Conservation (phyloP, 2,113 vertebrate genomes). For the Xiphias gladius region DNA sequence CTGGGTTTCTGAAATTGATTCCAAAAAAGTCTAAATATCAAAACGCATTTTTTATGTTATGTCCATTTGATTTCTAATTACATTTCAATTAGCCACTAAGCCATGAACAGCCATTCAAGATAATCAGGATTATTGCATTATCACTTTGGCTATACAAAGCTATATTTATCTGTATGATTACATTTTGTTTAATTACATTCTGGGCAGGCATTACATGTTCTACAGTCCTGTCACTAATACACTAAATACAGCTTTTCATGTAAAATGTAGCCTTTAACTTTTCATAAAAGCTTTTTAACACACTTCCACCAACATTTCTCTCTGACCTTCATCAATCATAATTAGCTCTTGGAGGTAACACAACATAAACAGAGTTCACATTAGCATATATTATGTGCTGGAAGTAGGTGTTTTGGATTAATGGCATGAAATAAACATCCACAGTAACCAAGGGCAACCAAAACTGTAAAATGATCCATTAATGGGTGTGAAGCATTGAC, state of each 20-base stretch:
- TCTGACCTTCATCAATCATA: not conserved
- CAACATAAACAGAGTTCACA: not conserved
- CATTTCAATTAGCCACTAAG: too few species aligned
- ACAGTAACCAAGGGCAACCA: not conserved
- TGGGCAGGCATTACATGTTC: not conserved
- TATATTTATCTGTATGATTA: not conserved
- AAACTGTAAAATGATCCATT: too few species aligned
- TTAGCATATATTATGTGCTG: conserved; percentile 7
- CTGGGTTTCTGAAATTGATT: too few species aligned
- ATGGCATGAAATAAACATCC: not conserved
- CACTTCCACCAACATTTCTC: not conserved
- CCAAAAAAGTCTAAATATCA: too few species aligned
- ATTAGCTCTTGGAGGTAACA: not conserved
- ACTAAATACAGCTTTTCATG: not conserved
- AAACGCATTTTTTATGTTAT: too few species aligned
- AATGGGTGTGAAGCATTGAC: not conserved
- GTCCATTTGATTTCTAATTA: too few species aligned
- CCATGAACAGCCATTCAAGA: too few species aligned
- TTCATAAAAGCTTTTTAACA: not conserved
- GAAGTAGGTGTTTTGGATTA: not conserved
- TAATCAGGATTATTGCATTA: too few species aligned
- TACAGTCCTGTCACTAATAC: not conserved
- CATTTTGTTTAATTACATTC: not conserved
- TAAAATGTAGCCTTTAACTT: not conserved
- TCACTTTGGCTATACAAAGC: too few species aligned